Percentiles rank a stretch among this genome's conserved stretches.
Conservation (phyloP, 2,888 invertebrate genomes). For the Agonopterix arenella region DNA sequence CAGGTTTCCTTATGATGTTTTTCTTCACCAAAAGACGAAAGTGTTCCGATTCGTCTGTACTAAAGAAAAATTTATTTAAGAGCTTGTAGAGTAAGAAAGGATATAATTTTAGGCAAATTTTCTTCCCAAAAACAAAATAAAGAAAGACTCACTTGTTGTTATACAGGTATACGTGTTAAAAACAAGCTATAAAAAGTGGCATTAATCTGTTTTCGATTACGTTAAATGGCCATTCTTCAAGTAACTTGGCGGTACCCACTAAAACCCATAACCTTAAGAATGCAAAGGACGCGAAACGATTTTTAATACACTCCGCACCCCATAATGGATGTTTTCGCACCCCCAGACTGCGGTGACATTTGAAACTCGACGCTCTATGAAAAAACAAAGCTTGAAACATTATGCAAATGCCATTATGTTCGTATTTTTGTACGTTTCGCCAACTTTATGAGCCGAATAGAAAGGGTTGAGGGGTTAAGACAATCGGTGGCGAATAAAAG, state of each 20-base stretch:
- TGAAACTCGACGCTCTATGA: constrained; percentile 68
- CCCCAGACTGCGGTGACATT: constrained; percentile 71
- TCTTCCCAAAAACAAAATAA: no score
- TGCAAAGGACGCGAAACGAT: constrained; percentile 65
- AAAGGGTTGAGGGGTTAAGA: constrained; percentile 71
- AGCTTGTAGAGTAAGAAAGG: no score
- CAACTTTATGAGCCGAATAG: constrained; percentile 70
- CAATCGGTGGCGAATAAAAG: constrained; percentile 50
- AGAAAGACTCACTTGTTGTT: no score
- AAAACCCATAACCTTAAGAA: constrained; percentile 67
- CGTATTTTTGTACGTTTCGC: constrained; percentile 71
- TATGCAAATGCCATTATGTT: constrained; percentile 76
- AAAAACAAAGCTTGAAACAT: constrained; percentile 73
- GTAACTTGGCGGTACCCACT: constrained; percentile 29
- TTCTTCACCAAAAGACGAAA: no score
- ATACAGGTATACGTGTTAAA: no score
- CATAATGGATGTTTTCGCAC: constrained; percentile 69
- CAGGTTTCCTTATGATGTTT: no score
- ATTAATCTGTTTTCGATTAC: constrained; percentile 4
- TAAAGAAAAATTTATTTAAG: no score
- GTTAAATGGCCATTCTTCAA: constrained; percentile 8
- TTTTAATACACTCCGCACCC: constrained; percentile 72
- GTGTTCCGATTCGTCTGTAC: no score
- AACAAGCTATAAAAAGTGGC: no score
- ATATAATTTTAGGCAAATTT: no score